These are phyloP conservation scores for Ranitomeya imitator DNA, from an alignment of 2,113 vertebrate genomes.

Conservation along the genomic window DNA sequence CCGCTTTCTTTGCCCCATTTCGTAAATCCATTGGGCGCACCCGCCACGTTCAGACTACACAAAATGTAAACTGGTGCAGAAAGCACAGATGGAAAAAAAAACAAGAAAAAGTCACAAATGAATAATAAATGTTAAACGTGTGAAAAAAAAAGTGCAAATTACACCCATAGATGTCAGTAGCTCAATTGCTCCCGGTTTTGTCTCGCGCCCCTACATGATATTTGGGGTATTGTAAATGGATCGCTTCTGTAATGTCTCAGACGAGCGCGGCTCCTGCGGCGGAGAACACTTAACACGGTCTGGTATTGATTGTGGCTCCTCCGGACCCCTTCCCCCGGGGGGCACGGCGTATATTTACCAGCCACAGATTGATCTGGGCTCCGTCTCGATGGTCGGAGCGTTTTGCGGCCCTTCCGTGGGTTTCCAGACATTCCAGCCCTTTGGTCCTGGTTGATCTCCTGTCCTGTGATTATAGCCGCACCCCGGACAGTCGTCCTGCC, in stretches of 20 bases:
- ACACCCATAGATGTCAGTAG: no score
- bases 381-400: neutral
- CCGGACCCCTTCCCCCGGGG: neutral
- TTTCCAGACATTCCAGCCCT: neutral
- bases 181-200: no score
- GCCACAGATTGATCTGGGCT: neutral
- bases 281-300: slow-evolving; percentile 7
- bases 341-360: neutral
- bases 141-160: no score
- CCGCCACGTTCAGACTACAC: no score
- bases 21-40: no score
- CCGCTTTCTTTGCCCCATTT: no score
- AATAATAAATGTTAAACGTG: no score
- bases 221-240: slow-evolving; percentile 20
- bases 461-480: neutral
- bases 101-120: no score
- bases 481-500: neutral
- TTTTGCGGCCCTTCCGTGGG: neutral
- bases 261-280: neutral
- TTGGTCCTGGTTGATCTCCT: neutral
- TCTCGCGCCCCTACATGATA: neutral
- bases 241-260: slow-evolving; percentile 44
- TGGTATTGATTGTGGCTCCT: slow-evolving; percentile 42
- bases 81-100: no score
- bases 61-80: no score